Conservation (phyloP, 2,797 vertebrate species). For the Mus caroli region DNA sequence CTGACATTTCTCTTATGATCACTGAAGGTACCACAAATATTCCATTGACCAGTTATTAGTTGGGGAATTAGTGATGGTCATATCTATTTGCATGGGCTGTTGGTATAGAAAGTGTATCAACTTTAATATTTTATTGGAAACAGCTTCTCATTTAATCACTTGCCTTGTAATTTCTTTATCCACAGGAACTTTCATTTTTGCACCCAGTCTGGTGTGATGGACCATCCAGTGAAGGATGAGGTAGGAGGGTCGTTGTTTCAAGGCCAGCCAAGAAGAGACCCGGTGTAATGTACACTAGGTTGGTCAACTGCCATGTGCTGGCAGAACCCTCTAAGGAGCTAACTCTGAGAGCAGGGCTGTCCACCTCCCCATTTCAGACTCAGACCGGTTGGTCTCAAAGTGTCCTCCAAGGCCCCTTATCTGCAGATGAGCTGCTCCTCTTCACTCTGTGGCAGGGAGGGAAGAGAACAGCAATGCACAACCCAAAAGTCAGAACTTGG, state of each 20-base stretch:
- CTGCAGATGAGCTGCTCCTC: not conserved
- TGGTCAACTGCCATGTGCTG: not conserved
- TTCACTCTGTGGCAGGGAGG: not conserved
- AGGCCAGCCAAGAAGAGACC: not conserved
- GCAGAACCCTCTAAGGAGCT: not conserved
- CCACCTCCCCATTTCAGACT: not conserved
- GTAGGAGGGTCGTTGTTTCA: not conserved
- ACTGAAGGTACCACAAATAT: constrained; percentile 15
- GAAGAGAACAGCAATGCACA: not conserved
- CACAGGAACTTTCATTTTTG: constrained; percentile 47
- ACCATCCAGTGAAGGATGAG: not conserved
- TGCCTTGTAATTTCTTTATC: not conserved
- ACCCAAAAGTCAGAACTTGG: not conserved
- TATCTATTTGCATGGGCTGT: constrained; percentile 14
- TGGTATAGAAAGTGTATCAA: constrained; percentile 4
- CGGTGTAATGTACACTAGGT: not conserved
- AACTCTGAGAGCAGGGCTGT: not conserved
- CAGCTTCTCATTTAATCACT: constrained; percentile 56
- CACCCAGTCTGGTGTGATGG: not conserved
- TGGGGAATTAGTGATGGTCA: not conserved
- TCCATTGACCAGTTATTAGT: not conserved
- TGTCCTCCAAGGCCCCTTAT: not conserved
- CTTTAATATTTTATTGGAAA: constrained; percentile 50
- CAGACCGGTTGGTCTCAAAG: not conserved
- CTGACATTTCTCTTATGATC: constrained; percentile 22